These are phyloP conservation scores for Rugalucina vietnamica DNA, from an alignment of 2,888 invertebrate genomes.

Conservation along the genomic window DNA sequence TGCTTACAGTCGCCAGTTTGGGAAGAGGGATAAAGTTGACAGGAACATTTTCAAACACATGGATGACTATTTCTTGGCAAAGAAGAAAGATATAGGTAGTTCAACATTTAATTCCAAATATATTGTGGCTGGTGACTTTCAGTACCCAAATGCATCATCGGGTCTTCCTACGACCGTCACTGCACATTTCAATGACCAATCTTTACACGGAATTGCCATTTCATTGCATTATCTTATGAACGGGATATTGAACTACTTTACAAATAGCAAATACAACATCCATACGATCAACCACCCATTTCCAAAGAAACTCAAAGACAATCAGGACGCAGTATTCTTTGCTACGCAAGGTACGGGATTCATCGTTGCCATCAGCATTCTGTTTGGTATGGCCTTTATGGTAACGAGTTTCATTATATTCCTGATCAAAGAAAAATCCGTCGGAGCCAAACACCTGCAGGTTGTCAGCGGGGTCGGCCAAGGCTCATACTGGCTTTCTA, in stretches of 20 bases:
- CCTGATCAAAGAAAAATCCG: conserved; percentile 72
- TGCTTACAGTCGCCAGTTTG: not conserved
- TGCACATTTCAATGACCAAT: conserved; percentile 92
- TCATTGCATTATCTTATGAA: conserved; percentile 85
- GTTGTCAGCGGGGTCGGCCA: conserved; percentile 73
- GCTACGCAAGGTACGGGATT: conserved; percentile 52
- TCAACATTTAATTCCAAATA: conserved; percentile 81
- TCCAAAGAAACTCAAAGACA: conserved; percentile 37
- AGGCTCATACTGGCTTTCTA: conserved; percentile 88
- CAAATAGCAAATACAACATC: conserved; percentile 40
- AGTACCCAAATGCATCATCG: not conserved
- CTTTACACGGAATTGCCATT: conserved; percentile 89
- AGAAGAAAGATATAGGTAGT: conserved; percentile 74
- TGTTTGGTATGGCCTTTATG: conserved; percentile 79
- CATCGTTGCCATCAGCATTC: conserved; percentile 60
- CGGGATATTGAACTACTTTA: conserved; percentile 58
- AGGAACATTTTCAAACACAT: not conserved
- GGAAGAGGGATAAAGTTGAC: not conserved
- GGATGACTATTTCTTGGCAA: conserved; percentile 48
- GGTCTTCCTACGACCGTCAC: conserved; percentile 22
- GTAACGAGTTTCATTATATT: conserved; percentile 74
- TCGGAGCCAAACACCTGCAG: conserved; percentile 72
- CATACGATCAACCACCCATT: conserved; percentile 56
- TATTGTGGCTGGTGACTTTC: conserved; percentile 78
- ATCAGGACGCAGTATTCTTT: conserved; percentile 12